phyloP scores from a whole-genome alignment of 2,113 vertebrate genomes.

The Pseudorectes ferrugineus region DNA sequence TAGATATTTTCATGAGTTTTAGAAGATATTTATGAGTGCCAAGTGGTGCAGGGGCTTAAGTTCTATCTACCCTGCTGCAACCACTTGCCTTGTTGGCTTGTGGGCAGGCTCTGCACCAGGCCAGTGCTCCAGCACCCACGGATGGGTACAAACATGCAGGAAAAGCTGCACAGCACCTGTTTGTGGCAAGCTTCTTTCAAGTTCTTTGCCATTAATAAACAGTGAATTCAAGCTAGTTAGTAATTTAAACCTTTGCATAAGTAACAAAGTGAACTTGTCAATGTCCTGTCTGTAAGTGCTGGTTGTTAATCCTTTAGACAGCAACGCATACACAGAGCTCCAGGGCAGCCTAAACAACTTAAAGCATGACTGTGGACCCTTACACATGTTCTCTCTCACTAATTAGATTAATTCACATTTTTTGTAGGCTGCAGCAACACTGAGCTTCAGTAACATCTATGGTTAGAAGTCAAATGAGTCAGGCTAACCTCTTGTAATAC shows the following conservation, averaged over 20 bases:
- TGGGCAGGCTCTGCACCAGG: neutral
- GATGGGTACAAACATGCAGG: rapidly evolving
- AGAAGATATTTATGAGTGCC: neutral
- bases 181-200: neutral
- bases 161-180: neutral
- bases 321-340: neutral
- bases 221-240: neutral
- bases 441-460: neutral
- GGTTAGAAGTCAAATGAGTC: neutral
- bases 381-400: neutral
- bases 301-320: neutral
- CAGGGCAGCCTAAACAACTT: neutral
- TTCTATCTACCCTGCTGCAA: neutral
- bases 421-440: neutral
- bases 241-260: neutral
- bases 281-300: neutral
- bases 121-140: neutral
- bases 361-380: neutral
- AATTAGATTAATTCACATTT: neutral
- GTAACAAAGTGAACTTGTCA: neutral
- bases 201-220: neutral
- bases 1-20: neutral
- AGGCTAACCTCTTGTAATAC: neutral
- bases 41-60: neutral
- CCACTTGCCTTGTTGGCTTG: neutral